Conservation (phyloP, 2,797 vertebrate species). For the Onychomys torridus region DNA sequence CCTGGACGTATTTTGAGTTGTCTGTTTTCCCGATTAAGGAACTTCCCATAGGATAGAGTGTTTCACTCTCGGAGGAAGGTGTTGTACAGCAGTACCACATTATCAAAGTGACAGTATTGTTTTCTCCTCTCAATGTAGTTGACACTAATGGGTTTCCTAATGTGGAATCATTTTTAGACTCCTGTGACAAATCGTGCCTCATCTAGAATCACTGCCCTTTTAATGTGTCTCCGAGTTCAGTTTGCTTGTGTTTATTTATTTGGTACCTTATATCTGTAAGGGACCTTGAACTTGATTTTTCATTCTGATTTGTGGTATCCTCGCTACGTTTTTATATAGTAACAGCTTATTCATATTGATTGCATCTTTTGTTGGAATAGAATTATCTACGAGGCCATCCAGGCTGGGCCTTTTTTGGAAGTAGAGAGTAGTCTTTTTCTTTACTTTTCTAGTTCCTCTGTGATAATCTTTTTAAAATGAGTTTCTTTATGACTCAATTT, state of each 20-base stretch:
- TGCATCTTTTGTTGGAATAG: background rate
- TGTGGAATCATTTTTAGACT: background rate
- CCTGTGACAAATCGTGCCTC: background rate
- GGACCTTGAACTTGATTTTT: background rate
- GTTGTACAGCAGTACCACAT: background rate
- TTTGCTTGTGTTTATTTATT: constrained; percentile 19
- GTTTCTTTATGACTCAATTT: background rate
- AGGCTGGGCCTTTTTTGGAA: background rate
- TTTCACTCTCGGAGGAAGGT: background rate
- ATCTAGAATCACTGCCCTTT: background rate
- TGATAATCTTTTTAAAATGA: background rate
- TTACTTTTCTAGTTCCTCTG: background rate
- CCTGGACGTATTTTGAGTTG: background rate
- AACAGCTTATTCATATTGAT: background rate
- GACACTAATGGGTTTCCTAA: background rate
- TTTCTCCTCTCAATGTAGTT: background rate
- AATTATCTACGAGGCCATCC: background rate
- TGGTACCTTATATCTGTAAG: background rate
- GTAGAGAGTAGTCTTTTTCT: background rate
- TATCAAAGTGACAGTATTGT: background rate
- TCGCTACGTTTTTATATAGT: background rate
- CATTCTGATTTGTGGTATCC: background rate
- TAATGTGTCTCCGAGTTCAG: background rate
- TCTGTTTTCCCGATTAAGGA: background rate
- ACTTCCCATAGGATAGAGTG: background rate